Conservation (phyloP, 2,113 vertebrate species). For the Theristicus caerulescens region DNA sequence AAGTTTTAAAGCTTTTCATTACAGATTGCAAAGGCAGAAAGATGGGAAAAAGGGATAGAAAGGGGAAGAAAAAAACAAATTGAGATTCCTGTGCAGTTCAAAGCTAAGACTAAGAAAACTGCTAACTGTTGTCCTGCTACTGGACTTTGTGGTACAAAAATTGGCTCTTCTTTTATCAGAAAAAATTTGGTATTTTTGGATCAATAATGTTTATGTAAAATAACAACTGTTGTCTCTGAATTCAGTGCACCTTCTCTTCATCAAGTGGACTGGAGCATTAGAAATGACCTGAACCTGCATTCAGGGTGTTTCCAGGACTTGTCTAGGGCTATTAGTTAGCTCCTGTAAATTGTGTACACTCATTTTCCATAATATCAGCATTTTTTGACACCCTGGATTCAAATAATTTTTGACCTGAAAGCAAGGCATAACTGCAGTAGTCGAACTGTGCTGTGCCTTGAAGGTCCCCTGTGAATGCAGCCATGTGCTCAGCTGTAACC, state of each 20-base stretch:
- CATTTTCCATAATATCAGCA: not conserved
- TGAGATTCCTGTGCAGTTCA: not conserved
- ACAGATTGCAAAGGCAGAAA: not conserved
- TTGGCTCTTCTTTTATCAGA: not conserved
- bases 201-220: not conserved
- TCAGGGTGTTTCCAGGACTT: not conserved
- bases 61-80: not conserved
- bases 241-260: not conserved
- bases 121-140: fast-evolving
- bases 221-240: not conserved
- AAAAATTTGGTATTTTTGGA: not conserved
- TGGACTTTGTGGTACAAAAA: not conserved
- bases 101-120: not conserved
- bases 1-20: not conserved
- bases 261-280: not conserved
- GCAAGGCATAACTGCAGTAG: not conserved
- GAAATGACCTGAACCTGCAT: not conserved
- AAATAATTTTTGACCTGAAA: not conserved
- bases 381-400: not conserved
- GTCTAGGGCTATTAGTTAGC: not conserved
- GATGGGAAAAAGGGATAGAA: not conserved
- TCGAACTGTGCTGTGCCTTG: not conserved
- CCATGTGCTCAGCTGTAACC: fast-evolving
- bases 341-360: not conserved
- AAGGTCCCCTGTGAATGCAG: not conserved